Conservation (phyloP, 2,888 invertebrate species). For the Fragum whitleyi region DNA sequence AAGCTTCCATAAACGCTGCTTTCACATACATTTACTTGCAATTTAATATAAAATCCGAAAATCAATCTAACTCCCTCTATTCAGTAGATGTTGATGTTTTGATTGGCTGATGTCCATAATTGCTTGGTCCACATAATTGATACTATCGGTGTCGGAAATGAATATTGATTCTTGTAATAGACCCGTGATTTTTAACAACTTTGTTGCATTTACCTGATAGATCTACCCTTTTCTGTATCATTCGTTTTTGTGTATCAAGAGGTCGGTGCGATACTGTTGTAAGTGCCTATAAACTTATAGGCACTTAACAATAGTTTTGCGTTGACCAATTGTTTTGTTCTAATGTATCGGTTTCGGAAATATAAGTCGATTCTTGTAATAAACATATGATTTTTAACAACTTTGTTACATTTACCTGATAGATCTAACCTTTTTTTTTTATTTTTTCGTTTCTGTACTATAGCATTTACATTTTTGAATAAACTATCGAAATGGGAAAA, state of each 20-base stretch:
- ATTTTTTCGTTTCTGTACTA: too few species aligned
- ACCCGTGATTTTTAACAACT: neutral
- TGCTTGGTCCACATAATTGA: neutral
- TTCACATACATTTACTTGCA: neutral
- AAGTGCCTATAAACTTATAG: too few species aligned
- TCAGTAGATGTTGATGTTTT: conserved; percentile 1
- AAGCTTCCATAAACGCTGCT: too few species aligned
- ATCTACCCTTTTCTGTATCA: too few species aligned
- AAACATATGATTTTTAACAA: neutral
- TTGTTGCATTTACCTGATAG: neutral
- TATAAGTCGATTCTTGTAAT: neutral
- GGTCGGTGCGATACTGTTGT: too few species aligned
- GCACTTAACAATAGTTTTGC: too few species aligned
- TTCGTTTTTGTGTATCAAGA: too few species aligned
- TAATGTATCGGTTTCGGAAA: neutral
- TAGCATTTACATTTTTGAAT: too few species aligned
- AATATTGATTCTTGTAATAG: neutral
- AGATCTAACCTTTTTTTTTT: too few species aligned
- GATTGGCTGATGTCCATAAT: neutral
- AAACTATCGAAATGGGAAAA: neutral
- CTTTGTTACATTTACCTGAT: neutral
- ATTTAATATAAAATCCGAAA: neutral
- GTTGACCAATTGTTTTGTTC: too few species aligned
- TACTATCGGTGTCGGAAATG: neutral
- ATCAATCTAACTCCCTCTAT: neutral